Base-by-base conservation (phyloP, 2,888 invertebrate species). In the Xylota segnis region DNA sequence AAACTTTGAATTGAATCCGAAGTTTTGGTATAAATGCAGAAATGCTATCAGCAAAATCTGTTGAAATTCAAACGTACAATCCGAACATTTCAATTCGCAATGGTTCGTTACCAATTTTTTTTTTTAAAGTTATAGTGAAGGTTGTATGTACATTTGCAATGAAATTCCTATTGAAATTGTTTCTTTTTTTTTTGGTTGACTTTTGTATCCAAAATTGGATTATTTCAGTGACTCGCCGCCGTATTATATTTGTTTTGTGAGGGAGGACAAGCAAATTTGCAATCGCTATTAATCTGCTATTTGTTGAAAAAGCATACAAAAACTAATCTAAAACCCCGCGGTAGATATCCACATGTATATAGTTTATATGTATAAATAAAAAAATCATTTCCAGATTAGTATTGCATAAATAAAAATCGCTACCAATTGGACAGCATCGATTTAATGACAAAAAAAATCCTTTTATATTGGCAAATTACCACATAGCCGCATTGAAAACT, bases 351-450 rank as follows among this genome's bases (percentile, higher is more conserved):
- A 2, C 34, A 9, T 34, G 0, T 5, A 32, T 7, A 7, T 23
- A 23, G n/a, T n/a, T n/a, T 23, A 3, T 23, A 32, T 32, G 32
- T 47, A 7, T n/a, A 16, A 5, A n/a, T n/a, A n/a, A 12, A 23
- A 37, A 32, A 58, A 47, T 40, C 29, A 43, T 54, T 68, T 16
- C 16, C 27, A 29, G 40, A 54, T 68, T 66, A 50, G 66, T 52
- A 27, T 14, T 23, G 50, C 37, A 66, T 29, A 43, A 40, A n/a
- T 5, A 27, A 68, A 63, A 63, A 54, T 61, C 18, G 18, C 43
- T 43, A 18, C 63, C 63, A 72, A 61, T 32, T 61, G 61, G 52
- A 61, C 61, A 50, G 32, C 29, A 52, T 54, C 43, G 43, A 52
- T 66, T 47, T 14, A 16, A 71, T 59, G 47, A 50, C 45, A 58